Evolutionary conservation across 2,113 vertebrate species (phyloP).

Genomic region (Sinosuthora webbiana): DNA sequence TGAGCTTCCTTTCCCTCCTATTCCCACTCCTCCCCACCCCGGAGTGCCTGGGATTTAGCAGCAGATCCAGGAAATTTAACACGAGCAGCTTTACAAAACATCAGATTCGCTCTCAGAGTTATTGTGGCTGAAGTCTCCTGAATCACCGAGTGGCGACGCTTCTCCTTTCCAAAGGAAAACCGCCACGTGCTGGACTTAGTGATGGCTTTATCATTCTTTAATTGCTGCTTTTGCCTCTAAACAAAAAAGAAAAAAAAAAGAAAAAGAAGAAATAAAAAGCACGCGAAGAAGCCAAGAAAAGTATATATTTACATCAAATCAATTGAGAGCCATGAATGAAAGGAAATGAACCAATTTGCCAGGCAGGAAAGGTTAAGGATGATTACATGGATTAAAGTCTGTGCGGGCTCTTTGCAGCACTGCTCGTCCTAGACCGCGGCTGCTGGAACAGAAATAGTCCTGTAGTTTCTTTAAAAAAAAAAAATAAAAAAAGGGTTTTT

Average conservation of each 20-base stretch:
- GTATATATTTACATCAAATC: conserved; percentile 62
- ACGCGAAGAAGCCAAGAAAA: conserved; percentile 23
- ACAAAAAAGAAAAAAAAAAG: not conserved
- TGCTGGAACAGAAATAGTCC: not conserved
- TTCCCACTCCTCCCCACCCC: not conserved
- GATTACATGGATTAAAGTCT: conserved; percentile 58
- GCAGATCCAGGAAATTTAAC: not conserved
- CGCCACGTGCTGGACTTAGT: not conserved
- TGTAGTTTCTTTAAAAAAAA: not conserved
- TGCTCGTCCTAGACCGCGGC: not conserved
- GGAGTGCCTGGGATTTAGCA: not conserved
- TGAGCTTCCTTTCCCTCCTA: not conserved
- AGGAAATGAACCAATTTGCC: conserved; percentile 59
- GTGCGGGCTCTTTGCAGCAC: conserved; percentile 25
- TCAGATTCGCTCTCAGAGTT: not conserved
- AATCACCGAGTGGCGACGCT: not conserved
- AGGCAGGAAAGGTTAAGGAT: conserved; percentile 62
- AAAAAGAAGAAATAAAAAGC: too few relatives aligned
- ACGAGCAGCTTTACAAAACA: not conserved
- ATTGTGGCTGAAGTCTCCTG: not conserved
- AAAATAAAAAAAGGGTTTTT: not conserved
- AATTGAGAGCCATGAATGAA: conserved; percentile 61
- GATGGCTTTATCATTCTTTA: conserved; percentile 57
- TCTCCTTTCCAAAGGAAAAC: not conserved
- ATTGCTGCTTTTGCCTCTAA: conserved; percentile 49